Conservation (phyloP, 2,113 vertebrate species). For the Oryzias curvinotus region DNA sequence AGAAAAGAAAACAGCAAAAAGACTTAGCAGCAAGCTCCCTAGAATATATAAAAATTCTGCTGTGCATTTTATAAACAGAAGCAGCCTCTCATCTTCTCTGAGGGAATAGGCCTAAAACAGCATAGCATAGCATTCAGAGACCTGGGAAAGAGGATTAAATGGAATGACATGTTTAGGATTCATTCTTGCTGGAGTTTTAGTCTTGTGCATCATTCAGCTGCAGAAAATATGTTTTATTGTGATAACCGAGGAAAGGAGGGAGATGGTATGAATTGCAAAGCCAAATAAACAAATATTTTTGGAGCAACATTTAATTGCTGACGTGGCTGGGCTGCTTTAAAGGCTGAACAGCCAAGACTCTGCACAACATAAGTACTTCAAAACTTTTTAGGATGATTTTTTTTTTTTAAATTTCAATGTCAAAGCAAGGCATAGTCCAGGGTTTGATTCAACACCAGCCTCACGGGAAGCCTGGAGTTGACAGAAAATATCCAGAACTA, state of each 20-base stretch:
- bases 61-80: slow-evolving; percentile 45
- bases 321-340: slow-evolving; percentile 14
- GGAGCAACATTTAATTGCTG: slow-evolving; percentile 34
- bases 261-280: slow-evolving; percentile 28
- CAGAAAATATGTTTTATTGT: slow-evolving; percentile 34
- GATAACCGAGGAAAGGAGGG: slow-evolving; percentile 33
- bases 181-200: slow-evolving; percentile 27
- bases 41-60: slow-evolving; percentile 57
- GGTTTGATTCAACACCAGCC: slow-evolving; percentile 3
- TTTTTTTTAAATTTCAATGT: slow-evolving; percentile 31
- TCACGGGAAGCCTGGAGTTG: neutral
- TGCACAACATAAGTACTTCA: slow-evolving; percentile 23
- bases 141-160: slow-evolving; percentile 7
- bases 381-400: slow-evolving; percentile 40
- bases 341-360: slow-evolving; percentile 27
- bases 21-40: slow-evolving; percentile 40
- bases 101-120: slow-evolving; percentile 41
- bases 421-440: slow-evolving; percentile 1
- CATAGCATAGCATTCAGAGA: slow-evolving; percentile 21
- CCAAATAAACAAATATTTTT: slow-evolving; percentile 51
- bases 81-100: slow-evolving; percentile 57
- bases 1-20: slow-evolving; percentile 47
- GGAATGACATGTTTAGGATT: slow-evolving; percentile 21
- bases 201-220: slow-evolving; percentile 45
- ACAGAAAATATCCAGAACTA: slow-evolving; percentile 3